Base-by-base conservation (phyloP, 2,113 vertebrate genomes). In the Microtus ochrogaster region DNA sequence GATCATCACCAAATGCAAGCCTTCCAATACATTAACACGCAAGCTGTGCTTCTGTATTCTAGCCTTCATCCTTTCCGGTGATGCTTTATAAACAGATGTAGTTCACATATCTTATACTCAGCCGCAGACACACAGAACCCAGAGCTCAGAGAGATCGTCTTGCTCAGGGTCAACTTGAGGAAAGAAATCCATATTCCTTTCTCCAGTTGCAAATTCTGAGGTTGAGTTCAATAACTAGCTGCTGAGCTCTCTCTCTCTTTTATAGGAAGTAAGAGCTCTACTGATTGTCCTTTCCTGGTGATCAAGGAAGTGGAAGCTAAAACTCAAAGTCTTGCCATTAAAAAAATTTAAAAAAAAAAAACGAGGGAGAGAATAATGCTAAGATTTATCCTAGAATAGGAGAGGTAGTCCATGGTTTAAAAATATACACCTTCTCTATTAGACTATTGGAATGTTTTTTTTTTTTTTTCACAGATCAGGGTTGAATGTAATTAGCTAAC, bases 181-280 rank as follows among this genome's bases (percentile, higher is more conserved):
- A 84, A 88, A 85, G 58, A 74, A 28, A 90, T 68, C 70, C 28
- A 79, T 77, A 94, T 74, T 95, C 17, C 19, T 84, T 68, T 90
- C 76, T 97, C 93, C 49, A 81, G 61, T 93, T 76, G 95, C 94
- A 84, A 63, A 79, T 55, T 58, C 83, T 14, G 28, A 52, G 63
- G 66, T 66, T 89, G 30, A 83, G 87, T 89, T 83, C 1, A 21
- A 66, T 26, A 92, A 30, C 28, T 91, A 47, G 65, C 49, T 89
- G 77, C 82, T 94, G 52, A 91, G 30, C 47, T 63, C 1, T 78
- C 39, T 78, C 39, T 58, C 33, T 24, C 26, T 24, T 41, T 33
- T 13, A 74, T 30, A 95, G 68, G 81, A 96, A 92, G 77, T 47
- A 14, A 85, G 52, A 89, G n/a, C 39, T 78, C 55, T 49, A 70